These are phyloP conservation scores for Ophraella communa DNA, from an alignment of 2,888 invertebrate genomes.

Conservation along the genomic window DNA sequence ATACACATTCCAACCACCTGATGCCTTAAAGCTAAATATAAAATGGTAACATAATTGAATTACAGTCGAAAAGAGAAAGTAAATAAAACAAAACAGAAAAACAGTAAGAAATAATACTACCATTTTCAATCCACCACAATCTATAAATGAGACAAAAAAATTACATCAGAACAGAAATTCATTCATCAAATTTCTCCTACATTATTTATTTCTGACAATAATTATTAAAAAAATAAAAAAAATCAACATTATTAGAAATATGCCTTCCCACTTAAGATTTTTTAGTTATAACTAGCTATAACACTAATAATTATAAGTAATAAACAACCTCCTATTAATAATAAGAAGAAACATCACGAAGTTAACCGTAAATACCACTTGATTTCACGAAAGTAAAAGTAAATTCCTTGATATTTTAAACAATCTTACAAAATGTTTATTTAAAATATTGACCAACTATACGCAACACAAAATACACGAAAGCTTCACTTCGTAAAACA, in stretches of 20 bases:
- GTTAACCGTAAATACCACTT: constrained; percentile 5
- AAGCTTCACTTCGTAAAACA: not conserved
- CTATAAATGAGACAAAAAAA: too few relatives aligned
- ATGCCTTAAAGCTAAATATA: constrained; percentile 15
- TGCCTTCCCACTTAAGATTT: not conserved
- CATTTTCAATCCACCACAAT: too few relatives aligned
- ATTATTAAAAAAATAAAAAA: too few relatives aligned
- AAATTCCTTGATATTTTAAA: constrained; percentile 11
- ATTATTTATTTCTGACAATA: too few relatives aligned
- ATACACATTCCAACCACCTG: constrained; percentile 23
- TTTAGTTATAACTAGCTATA: not conserved
- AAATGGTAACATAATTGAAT: not conserved
- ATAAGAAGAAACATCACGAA: constrained; percentile 15
- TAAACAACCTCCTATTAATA: not conserved
- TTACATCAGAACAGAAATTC: too few relatives aligned
- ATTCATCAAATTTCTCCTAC: too few relatives aligned
- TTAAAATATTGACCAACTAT: not conserved
- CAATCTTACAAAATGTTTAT: not conserved
- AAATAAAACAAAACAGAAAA: not conserved
- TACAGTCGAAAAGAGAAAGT: not conserved
- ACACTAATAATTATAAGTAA: too few relatives aligned
- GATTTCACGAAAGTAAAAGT: constrained; percentile 22
- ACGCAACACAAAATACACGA: not conserved
- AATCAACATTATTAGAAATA: too few relatives aligned
- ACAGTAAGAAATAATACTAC: not conserved